Base-by-base conservation (phyloP, 2,797 vertebrate species). In the Channallabes apus region DNA sequence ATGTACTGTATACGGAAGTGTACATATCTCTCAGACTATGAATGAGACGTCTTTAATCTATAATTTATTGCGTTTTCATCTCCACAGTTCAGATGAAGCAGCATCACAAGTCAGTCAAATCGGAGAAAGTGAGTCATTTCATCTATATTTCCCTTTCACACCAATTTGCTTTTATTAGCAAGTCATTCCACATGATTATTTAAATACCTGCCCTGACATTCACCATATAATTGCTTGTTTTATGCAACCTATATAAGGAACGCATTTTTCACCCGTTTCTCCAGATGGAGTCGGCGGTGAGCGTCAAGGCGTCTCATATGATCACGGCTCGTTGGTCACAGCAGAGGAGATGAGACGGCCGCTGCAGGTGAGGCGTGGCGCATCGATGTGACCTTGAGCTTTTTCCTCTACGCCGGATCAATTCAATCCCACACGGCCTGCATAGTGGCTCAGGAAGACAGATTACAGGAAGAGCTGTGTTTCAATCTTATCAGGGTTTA, bases 341-440 rank as follows among this genome's bases (percentile, higher is more conserved):
- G 86, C 67, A 15, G 89, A 90, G 82, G 82, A 83, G 69, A 82
- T 89, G 84, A 85, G 85, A 78, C 88, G 72, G 86, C 72, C 86
- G 29, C 89, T 88, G 85, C 90, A 91, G 91, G 91, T 91, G 89
- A 91, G 91, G 88, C 86, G 65, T 79, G 84, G 73, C 35, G 29
- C 7, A 79, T 46, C 88, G 82, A 71, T 68, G 84, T 89, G 87
- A 88, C 88, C 89, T 87, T 87, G 86, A 82, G 61, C 82, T 85
- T 85, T 86, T 76, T 72, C 75, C 32, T 79, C 22, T 35, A 79
- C 6, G 11, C 58, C 75, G 85, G 85, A 88, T 82, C 54, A 73
- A 83, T 82, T 75, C 88, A 86, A 85, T 88, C 69, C 85, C 78
- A 68, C 29, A 75, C 82, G 59, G 86, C 86, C 77, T 38, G 79